Percentiles rank a stretch among this genome's conserved stretches.
Conservation (phyloP, 2,113 vertebrate species). For the Colossoma macropomum region DNA sequence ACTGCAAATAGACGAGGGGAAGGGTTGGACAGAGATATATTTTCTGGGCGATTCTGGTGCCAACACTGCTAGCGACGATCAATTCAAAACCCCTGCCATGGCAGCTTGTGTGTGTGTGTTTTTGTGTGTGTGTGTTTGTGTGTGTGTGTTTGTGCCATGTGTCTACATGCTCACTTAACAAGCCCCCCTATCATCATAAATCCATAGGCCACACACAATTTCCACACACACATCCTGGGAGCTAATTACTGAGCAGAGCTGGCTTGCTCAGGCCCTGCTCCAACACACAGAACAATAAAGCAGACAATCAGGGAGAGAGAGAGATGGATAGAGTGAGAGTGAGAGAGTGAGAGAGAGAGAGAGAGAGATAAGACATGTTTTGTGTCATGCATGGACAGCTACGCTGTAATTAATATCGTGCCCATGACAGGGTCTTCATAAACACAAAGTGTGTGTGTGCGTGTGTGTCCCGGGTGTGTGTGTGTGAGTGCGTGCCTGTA, state of each 20-base stretch:
- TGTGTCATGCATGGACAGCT: slow-evolving; percentile 65
- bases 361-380: slow-evolving; percentile 63
- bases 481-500: not conserved
- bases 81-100: slow-evolving; percentile 63
- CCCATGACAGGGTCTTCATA: slow-evolving; percentile 68
- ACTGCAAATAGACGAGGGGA: slow-evolving; percentile 12
- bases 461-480: slow-evolving; percentile 59
- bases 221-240: slow-evolving; percentile 64
- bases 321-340: slow-evolving; percentile 41
- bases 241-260: slow-evolving; percentile 76
- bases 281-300: slow-evolving; percentile 72
- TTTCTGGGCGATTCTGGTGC: slow-evolving; percentile 18
- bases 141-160: slow-evolving; percentile 18
- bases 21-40: slow-evolving; percentile 25
- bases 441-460: slow-evolving; percentile 60
- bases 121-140: too few relatives aligned
- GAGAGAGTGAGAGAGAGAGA: slow-evolving; percentile 26
- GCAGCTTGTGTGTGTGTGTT: slow-evolving; percentile 5
- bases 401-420: slow-evolving; percentile 74
- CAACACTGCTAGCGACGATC: slow-evolving; percentile 65
- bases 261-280: slow-evolving; percentile 66
- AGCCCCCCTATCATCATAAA: slow-evolving; percentile 66
- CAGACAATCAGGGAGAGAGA: slow-evolving; percentile 58
- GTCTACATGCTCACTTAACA: slow-evolving; percentile 30
- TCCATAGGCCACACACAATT: slow-evolving; percentile 55